A percentile compares a stretch with the other conserved stretches of the same genome.
Conservation (phyloP, 2,113 vertebrate genomes). For the Petrocephalus microphthalmus region DNA sequence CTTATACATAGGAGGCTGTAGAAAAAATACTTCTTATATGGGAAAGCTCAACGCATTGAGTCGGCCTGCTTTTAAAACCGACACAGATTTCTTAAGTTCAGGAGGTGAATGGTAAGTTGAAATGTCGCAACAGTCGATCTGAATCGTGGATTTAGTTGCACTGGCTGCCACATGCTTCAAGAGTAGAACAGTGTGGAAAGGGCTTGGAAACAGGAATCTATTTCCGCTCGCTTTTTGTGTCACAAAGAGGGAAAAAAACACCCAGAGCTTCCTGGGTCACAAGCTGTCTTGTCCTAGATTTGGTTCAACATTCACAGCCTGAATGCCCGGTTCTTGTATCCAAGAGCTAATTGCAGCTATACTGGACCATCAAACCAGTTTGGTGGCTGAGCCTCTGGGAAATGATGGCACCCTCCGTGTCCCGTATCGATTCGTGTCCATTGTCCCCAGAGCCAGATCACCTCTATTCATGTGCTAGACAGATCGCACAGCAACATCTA, state of each 20-base stretch:
- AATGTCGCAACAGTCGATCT: conserved; percentile 27
- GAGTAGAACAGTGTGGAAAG: neutral
- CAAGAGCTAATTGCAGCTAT: neutral
- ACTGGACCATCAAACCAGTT: neutral
- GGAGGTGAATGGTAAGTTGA: conserved; percentile 1
- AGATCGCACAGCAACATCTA: neutral
- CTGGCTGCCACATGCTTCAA: neutral
- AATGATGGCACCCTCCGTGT: neutral
- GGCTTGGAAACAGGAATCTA: conserved; percentile 1
- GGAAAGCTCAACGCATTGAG: neutral
- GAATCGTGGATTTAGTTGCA: neutral
- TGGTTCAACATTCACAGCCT: neutral
- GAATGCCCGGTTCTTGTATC: neutral
- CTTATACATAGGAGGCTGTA: neutral
- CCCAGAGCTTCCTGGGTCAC: conserved; percentile 14
- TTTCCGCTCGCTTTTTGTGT: neutral
- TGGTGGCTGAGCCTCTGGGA: neutral
- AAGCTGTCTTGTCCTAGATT: conserved; percentile 9
- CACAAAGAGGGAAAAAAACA: conserved; percentile 19
- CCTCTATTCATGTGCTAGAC: neutral
- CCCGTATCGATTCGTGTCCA: neutral
- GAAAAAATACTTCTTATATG: neutral
- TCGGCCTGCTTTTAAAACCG: neutral
- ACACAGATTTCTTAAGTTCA: conserved; percentile 15
- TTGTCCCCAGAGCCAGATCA: neutral